phyloP scores from a whole-genome alignment of 2,113 vertebrate species.

The Eurypyga helias region DNA sequence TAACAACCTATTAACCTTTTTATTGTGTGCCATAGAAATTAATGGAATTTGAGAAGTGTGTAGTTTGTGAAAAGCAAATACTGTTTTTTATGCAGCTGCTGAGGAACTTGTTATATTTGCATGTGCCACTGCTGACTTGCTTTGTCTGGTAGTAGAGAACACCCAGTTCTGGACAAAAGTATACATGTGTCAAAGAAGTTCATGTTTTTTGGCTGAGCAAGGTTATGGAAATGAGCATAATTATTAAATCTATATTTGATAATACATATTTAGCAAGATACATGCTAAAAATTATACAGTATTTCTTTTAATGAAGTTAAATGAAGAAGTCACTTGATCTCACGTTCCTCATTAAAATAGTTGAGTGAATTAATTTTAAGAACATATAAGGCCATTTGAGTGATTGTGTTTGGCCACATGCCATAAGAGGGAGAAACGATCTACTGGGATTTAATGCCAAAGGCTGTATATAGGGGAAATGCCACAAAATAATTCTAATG shows the following conservation, averaged over 20 bases:
- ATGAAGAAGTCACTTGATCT: background rate
- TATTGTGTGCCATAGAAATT: conserved; percentile 41
- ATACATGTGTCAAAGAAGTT: background rate
- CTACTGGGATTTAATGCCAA: background rate
- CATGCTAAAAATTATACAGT: background rate
- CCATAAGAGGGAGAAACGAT: background rate
- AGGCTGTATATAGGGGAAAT: background rate
- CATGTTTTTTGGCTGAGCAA: background rate
- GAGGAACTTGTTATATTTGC: conserved; percentile 20
- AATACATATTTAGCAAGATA: background rate
- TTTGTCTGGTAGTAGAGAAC: conserved; percentile 30
- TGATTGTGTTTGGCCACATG: background rate
- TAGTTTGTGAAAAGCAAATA: background rate
- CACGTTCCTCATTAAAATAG: background rate
- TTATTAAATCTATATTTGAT: background rate
- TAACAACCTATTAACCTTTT: conserved; percentile 55
- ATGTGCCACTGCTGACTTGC: conserved; percentile 50
- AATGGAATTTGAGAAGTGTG: background rate
- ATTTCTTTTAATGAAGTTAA: background rate
- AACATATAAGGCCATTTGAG: background rate
- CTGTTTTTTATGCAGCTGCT: background rate
- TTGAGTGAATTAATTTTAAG: background rate
- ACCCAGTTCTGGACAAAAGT: conserved; percentile 32
- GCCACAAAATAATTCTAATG: background rate
- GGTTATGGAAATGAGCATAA: background rate